Base-by-base conservation (phyloP, 2,888 invertebrate genomes). In the Drosophila suboccidentalis region DNA sequence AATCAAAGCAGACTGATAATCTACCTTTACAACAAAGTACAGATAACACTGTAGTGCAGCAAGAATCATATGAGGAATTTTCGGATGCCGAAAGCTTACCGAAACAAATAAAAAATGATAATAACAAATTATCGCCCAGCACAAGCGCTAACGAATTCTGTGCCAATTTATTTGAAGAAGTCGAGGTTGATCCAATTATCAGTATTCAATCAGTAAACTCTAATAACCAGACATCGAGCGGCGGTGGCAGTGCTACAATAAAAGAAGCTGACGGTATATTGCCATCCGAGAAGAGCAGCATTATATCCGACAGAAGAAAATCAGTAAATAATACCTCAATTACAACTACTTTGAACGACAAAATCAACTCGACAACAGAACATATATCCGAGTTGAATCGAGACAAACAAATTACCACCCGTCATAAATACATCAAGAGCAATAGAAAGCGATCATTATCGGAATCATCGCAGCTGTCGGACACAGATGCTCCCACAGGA, bases 381-480 rank as follows among this genome's bases (percentile, higher is more conserved):
- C 61, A 71, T 10, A 59, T 53, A 46, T 39, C 51, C 2, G 68
- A 71, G 9, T n/a, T 61, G 9, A 81, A 53, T 13, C 62, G 66
- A 9, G 64, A 70, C 19, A 63, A 64, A 17, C 78, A 59, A 8
- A 49, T 53, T 26, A 15, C 10, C 32, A 32, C 15, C 13, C 76
- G 62, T 34, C 71, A 66, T 3, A 71, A 78, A 54, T 44, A 22
- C 39, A 54, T 69, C 0, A 78, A 78, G 11, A 76, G 26, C 32
- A 78, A 44, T 13, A 78, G 91, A 51, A 91, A 91, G 68, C 76
- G 91, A 10, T 91, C 90, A 9, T 81, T 82, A 1, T 91, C 91
- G 3, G 74, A 79, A 34, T 90, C 91, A 34, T 90, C 92, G 0
- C 88, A 85, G 54, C 59, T 82, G 22, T 88, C 90, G 0, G 90